Evolutionary conservation across 1,140 invertebrate species (phyloP).

Genomic region (Lysiphlebus fabarum): DNA sequence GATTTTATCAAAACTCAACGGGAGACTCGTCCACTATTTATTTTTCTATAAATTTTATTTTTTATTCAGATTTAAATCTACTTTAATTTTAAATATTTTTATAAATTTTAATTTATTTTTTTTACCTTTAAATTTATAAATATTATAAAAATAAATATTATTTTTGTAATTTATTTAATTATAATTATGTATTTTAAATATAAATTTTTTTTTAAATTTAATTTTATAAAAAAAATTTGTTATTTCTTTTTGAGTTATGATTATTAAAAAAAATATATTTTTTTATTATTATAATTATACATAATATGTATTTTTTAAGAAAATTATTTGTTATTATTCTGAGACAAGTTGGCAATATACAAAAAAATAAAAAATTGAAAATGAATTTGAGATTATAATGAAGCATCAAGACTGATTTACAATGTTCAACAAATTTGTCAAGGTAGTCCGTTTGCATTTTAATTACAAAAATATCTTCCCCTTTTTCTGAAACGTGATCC

Average conservation of each 20-base stretch:
- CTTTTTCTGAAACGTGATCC: conserved; percentile 21
- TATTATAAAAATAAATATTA: not conserved
- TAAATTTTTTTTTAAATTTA: not conserved
- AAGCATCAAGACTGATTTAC: conserved; percentile 25
- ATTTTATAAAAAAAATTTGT: not conserved
- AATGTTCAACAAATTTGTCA: conserved; percentile 26
- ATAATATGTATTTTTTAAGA: too few species aligned
- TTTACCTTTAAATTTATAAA: not conserved
- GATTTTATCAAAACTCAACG: conserved; percentile 12
- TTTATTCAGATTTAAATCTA: conserved; percentile 5
- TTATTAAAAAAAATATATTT: too few species aligned
- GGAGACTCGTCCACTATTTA: not conserved
- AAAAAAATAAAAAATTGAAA: conserved; percentile 8
- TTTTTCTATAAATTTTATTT: not conserved
- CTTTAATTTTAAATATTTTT: conserved; percentile 4
- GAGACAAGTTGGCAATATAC: not conserved
- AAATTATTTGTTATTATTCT: too few species aligned
- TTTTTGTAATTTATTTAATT: not conserved
- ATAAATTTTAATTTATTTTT: too few species aligned
- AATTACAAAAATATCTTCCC: conserved; percentile 23
- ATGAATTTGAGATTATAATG: conserved; percentile 10
- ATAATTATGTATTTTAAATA: not conserved
- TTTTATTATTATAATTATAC: too few species aligned
- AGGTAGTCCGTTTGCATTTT: conserved; percentile 19
- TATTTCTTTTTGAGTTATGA: too few species aligned